Base-by-base conservation (phyloP, 1,140 invertebrate species). In the Trachymyrmex septentrionalis region DNA sequence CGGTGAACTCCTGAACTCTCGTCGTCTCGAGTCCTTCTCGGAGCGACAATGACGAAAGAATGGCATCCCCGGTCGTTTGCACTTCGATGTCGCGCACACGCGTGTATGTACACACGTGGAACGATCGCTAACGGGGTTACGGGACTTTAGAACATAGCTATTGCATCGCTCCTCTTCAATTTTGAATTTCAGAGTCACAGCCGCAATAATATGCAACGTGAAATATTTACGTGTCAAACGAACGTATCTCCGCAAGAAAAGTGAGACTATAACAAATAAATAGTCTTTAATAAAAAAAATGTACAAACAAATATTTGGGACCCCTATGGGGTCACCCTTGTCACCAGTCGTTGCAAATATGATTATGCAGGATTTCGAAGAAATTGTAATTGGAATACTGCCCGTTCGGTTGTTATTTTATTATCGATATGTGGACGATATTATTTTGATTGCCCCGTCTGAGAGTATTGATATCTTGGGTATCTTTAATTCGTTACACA, bases 1-100 rank as follows among this genome's bases (percentile, higher is more conserved):
- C 64, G 84, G 50, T 94, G 93, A 94, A 94, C 94, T 92, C 86
- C 92, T 92, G 93, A 94, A 94, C 93, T 89, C 55, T 30, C 92
- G 88, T 91, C 90, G 92, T 93, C 86, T 90, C 88, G 87, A 82
- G 76, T 88, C 67, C 87, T 86, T 81, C 77, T 81, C 44, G 44
- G 50, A 73, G 55, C 80, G 85, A 91, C 90, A 91, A 91, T 91
- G 87, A 91, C 80, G 69, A 63, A 81, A 80, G 84, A 87, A 87
- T 89, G 85, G 84, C 87, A 84, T 88, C 55, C 80, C 73, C 78
- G 71, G 63, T 64, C 69, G 30, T 63, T 73, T 44, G 80, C 27
- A 34, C 55, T 69, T 24, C 14, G 63, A 73, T 87, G 85, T 71
- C 85, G 63, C 81, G 67, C 87, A 64, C 59, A 64, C 75, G 21